phyloP scores from a whole-genome alignment of 2,797 vertebrate genomes.

The Lagodon rhomboides region DNA sequence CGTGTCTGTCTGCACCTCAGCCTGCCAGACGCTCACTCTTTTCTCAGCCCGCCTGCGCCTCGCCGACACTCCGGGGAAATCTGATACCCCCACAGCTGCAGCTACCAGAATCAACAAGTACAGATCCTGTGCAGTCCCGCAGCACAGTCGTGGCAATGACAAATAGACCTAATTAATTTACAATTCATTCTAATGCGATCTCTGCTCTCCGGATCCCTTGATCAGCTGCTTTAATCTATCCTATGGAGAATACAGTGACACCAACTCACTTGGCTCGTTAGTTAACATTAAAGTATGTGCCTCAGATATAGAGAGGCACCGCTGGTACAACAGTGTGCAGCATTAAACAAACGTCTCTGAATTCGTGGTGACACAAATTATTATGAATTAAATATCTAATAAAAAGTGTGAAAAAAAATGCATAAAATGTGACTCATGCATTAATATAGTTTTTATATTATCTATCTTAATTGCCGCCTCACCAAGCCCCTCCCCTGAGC shows the following conservation, averaged over 20 bases:
- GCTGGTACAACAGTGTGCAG: not conserved
- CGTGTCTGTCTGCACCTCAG: constrained; percentile 58
- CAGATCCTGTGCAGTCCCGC: constrained; percentile 19
- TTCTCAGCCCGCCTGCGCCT: constrained; percentile 53
- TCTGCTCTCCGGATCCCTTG: constrained; percentile 35
- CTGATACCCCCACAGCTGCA: constrained; percentile 76
- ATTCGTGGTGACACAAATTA: not conserved
- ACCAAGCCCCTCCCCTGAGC: not conserved
- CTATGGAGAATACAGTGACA: constrained; percentile 41
- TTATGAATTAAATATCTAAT: not conserved
- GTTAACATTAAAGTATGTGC: constrained; percentile 9
- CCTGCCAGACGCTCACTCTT: constrained; percentile 61
- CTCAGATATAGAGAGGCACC: not conserved
- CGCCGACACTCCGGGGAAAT: constrained; percentile 64
- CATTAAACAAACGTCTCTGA: not conserved
- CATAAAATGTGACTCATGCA: not conserved
- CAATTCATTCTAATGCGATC: constrained; percentile 54
- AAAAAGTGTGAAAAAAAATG: not conserved
- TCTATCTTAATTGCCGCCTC: not conserved
- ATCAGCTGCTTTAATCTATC: constrained; percentile 50
- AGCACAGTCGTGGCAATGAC: constrained; percentile 33
- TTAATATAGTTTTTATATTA: not conserved
- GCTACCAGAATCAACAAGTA: constrained; percentile 65
- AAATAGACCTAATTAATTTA: constrained; percentile 64
- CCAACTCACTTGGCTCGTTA: constrained; percentile 33